These are phyloP conservation scores for Onthophagus taurus DNA, from an alignment of 1,140 invertebrate species.

Conservation along the genomic window DNA sequence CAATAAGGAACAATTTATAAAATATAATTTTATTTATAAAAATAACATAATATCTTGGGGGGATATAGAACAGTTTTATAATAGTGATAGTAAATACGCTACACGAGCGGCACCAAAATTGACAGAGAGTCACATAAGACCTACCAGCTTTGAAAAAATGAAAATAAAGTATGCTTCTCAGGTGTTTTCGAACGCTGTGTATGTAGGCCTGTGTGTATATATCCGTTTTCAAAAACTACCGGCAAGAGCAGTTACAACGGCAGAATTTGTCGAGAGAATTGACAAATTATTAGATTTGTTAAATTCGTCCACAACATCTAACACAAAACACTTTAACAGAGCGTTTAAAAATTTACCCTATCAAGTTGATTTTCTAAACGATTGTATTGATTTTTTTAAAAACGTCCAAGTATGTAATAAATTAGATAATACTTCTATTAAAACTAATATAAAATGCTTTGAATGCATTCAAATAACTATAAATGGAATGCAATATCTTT, in stretches of 20 bases:
- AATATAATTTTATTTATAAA: conserved; percentile 4
- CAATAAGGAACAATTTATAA: conserved; percentile 12
- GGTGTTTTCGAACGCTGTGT: conserved; percentile 17
- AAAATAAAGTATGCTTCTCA: conserved; percentile 17
- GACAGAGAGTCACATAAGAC: conserved; percentile 6
- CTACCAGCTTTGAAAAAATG: conserved; percentile 12
- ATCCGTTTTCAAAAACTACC: background rate
- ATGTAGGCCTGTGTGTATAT: conserved; percentile 9
- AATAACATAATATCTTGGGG: background rate
- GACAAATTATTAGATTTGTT: background rate
- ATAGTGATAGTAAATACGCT: conserved; percentile 2
- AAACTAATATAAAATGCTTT: background rate
- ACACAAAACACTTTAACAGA: background rate
- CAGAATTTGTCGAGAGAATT: background rate
- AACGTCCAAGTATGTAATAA: background rate
- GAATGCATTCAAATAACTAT: conserved; percentile 9
- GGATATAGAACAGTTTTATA: conserved; percentile 10
- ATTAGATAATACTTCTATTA: background rate
- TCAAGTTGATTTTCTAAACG: background rate
- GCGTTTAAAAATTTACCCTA: background rate
- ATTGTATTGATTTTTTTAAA: background rate
- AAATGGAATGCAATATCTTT: conserved; percentile 7
- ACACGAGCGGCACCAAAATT: conserved; percentile 9
- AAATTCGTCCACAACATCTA: background rate
- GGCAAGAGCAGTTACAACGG: background rate